These are phyloP conservation scores for Malthinus flaveolus DNA, from an alignment of 2,888 invertebrate genomes.

Conservation along the genomic window DNA sequence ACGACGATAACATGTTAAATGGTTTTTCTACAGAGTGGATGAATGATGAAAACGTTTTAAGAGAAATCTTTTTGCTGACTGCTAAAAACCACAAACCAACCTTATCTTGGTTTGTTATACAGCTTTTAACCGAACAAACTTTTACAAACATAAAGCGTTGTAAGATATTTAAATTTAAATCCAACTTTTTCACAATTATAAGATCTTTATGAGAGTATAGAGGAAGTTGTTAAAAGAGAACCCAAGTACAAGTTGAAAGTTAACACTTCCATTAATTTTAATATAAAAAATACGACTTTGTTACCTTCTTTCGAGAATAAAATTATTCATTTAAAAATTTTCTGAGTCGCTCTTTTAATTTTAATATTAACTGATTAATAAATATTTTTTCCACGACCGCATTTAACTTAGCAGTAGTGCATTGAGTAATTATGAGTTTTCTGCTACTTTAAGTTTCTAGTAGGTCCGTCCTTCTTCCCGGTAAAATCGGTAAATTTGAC, in stretches of 20 bases:
- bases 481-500: too few relatives aligned
- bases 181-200: slow-evolving; percentile 6
- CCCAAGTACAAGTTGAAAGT: slow-evolving; percentile 4
- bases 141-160: slow-evolving; percentile 3
- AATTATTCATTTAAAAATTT: background rate
- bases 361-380: slow-evolving; percentile 3
- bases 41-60: slow-evolving; percentile 10
- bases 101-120: slow-evolving; percentile 13
- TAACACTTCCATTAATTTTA: slow-evolving; percentile 7
- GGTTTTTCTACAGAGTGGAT: background rate
- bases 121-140: slow-evolving; percentile 12
- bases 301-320: background rate
- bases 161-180: slow-evolving; percentile 7
- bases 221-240: slow-evolving; percentile 4
- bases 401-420: too few relatives aligned
- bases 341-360: background rate
- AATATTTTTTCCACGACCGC: background rate
- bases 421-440: too few relatives aligned
- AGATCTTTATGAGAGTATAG: slow-evolving; percentile 7
- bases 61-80: slow-evolving; percentile 11
- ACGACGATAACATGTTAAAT: slow-evolving; percentile 9
- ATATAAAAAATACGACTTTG: slow-evolving; percentile 1
- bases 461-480: too few relatives aligned
- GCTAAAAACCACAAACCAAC: slow-evolving; percentile 9
- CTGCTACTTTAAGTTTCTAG: too few relatives aligned